These are phyloP conservation scores for Fistularia commersonii DNA, from an alignment of 2,797 vertebrate genomes.

Conservation along the genomic window DNA sequence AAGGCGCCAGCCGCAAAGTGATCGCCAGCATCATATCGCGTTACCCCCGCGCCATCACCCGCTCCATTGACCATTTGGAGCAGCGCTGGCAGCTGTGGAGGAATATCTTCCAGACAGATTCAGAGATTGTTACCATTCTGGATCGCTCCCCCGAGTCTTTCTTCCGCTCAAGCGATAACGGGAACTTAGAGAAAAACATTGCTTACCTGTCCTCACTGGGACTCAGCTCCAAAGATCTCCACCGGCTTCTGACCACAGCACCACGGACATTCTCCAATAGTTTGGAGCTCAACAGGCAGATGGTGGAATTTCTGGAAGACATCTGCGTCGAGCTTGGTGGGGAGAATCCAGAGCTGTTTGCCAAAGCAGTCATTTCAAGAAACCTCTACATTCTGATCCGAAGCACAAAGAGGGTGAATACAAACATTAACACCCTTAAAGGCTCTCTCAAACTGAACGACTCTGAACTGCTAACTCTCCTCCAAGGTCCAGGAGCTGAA, in stretches of 20 bases:
- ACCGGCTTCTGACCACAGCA: conserved; percentile 72
- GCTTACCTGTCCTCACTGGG: conserved; percentile 71
- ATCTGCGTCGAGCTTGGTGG: conserved; percentile 64
- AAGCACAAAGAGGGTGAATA: conserved; percentile 75
- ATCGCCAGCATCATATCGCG: conserved; percentile 79
- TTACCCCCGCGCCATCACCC: conserved; percentile 77
- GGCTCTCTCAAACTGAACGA: conserved; percentile 58
- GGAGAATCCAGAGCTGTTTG: conserved; percentile 63
- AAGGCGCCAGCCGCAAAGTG: conserved; percentile 67
- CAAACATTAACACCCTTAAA: conserved; percentile 70
- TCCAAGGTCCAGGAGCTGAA: conserved; percentile 65
- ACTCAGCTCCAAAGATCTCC: conserved; percentile 67
- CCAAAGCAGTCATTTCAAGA: conserved; percentile 69
- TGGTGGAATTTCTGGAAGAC: conserved; percentile 70
- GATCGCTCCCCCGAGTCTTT: conserved; percentile 80
- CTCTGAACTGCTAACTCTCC: conserved; percentile 62
- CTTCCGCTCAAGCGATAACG: conserved; percentile 78
- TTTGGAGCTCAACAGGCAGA: conserved; percentile 75
- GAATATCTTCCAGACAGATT: conserved; percentile 68
- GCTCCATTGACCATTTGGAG: conserved; percentile 71
- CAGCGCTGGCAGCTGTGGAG: conserved; percentile 82
- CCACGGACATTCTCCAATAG: conserved; percentile 82
- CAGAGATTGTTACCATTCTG: conserved; percentile 75
- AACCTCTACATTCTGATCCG: conserved; percentile 80
- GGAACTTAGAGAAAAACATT: conserved; percentile 78